Evolutionary conservation across 2,888 invertebrate species (phyloP).

Genomic region (Fissipunctia ypsillon): DNA sequence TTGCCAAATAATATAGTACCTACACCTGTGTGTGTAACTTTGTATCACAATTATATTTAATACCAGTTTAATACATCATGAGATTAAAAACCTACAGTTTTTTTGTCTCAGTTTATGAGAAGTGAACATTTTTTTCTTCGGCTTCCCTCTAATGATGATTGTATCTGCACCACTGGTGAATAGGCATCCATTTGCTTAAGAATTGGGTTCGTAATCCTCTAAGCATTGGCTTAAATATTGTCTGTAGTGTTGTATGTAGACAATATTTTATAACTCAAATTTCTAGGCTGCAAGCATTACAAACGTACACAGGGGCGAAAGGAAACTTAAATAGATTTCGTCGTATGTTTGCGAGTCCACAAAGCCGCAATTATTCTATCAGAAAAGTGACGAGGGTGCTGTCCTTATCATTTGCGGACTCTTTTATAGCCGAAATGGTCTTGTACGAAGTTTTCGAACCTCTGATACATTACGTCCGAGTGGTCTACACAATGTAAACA

Average conservation of each 20-base stretch:
- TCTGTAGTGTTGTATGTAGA: too few species aligned
- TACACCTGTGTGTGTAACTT: too few species aligned
- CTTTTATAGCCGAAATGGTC: slow-evolving; percentile 65
- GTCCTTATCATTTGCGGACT: slow-evolving; percentile 67
- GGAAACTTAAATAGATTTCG: slow-evolving; percentile 34
- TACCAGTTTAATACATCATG: too few species aligned
- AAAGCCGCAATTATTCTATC: slow-evolving; percentile 51
- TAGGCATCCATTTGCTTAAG: neutral
- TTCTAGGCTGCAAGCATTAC: neutral
- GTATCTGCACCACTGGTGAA: too few species aligned
- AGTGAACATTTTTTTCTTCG: too few species aligned
- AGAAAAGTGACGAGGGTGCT: slow-evolving; percentile 71
- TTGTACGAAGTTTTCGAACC: slow-evolving; percentile 48
- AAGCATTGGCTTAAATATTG: too few species aligned
- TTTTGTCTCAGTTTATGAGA: too few species aligned
- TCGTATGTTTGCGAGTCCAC: slow-evolving; percentile 9
- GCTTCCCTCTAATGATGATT: too few species aligned
- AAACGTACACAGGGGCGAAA: slow-evolving; percentile 5
- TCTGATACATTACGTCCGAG: slow-evolving; percentile 44
- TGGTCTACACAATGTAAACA: slow-evolving; percentile 31
- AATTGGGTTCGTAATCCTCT: neutral
- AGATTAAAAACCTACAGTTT: too few species aligned
- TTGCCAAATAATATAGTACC: too few species aligned
- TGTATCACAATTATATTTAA: too few species aligned
- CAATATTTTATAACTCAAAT: neutral